Percentiles rank a stretch among this genome's conserved stretches.
phyloP scores from a whole-genome alignment of 2,888 invertebrate species.

The Gari tellinella region DNA sequence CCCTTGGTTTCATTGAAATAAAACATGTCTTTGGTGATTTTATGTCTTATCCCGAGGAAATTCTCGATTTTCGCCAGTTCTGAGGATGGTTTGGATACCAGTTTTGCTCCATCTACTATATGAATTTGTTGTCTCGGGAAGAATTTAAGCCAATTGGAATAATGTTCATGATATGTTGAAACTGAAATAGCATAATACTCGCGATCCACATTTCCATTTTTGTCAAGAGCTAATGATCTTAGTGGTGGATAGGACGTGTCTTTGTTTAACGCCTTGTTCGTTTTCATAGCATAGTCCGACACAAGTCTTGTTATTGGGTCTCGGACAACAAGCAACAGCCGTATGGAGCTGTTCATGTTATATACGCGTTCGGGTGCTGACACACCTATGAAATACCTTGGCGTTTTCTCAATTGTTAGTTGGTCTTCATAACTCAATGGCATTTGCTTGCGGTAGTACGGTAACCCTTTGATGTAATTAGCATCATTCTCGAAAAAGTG shows the following conservation, averaged over 20 bases:
- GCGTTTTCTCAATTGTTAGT: slow-evolving; percentile 98
- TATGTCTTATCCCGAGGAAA: slow-evolving; percentile 73
- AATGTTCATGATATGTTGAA: slow-evolving; percentile 87
- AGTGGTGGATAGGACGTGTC: slow-evolving; percentile 76
- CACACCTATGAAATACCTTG: slow-evolving; percentile 97
- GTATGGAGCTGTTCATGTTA: slow-evolving; percentile 95
- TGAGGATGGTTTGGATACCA: slow-evolving; percentile 70
- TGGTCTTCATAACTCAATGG: slow-evolving; percentile 95
- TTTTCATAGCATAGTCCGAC: slow-evolving; percentile 97
- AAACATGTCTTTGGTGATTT: slow-evolving; percentile 89
- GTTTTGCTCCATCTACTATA: slow-evolving; percentile 89
- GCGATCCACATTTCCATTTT: slow-evolving; percentile 80
- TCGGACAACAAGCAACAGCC: slow-evolving; percentile 95
- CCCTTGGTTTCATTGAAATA: slow-evolving; percentile 98
- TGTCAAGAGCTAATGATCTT: slow-evolving; percentile 81
- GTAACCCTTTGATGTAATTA: slow-evolving; percentile 94
- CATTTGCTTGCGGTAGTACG: slow-evolving; percentile 95
- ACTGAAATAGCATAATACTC: slow-evolving; percentile 83
- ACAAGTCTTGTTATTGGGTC: slow-evolving; percentile 98
- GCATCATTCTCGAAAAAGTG: slow-evolving; percentile 95
- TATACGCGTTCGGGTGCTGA: slow-evolving; percentile 96
- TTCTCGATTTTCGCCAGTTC: slow-evolving; percentile 76
- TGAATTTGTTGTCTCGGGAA: slow-evolving; percentile 96
- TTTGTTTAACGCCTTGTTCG: slow-evolving; percentile 80
- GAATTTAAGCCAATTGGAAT: slow-evolving; percentile 95